Evolutionary conservation across 2,888 invertebrate species (phyloP), one percentile per base, ranked within the genome.

Genomic region (Acleris cristana): DNA sequence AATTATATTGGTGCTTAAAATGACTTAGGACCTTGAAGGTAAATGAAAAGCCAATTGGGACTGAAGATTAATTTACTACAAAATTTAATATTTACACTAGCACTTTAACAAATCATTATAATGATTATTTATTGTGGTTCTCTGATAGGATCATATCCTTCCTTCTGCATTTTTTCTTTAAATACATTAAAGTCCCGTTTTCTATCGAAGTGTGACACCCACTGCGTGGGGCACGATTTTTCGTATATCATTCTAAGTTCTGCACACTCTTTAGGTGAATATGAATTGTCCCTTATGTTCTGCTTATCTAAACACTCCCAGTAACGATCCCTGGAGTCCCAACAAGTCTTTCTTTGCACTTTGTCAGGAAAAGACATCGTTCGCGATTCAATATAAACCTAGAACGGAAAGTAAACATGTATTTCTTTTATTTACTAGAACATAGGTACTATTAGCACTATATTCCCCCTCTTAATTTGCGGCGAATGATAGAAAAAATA

Each of bases 201-300:
- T 77, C 97, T 95, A 91, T 98, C 98, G 87, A 99, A 99, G 90
- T 99, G 98, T 83, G 97, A 96, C 54, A 98, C 97, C 99, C 98
- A 98, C 85, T 96, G 96, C 2, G 94, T 85, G 2, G 97, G 96
- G 82, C 98, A 98, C 26, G 95, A 95, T 70, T 94, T 93, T 91
- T 97, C 97, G 83, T 96, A 97, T 60, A 95, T 74, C 88, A 95
- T 94, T 73, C 97, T 95, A 74, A 96, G 88, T 78, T 95, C 93
- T 70, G 89, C 85, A 86, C 98, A 98, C 70, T 88, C 91, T 75
- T 90, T 92, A 10, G 90, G 91, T 72, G 85, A 86, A 65, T 85
- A 87, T 61, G 93, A 87, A 81, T 92, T 93, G 63, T 95, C 95
- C 78, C 95, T 94, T 61, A 94, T 91, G 77, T 95, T 94, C 73